Conservation (phyloP, 2,888 invertebrate genomes). For the Mantis religiosa region DNA sequence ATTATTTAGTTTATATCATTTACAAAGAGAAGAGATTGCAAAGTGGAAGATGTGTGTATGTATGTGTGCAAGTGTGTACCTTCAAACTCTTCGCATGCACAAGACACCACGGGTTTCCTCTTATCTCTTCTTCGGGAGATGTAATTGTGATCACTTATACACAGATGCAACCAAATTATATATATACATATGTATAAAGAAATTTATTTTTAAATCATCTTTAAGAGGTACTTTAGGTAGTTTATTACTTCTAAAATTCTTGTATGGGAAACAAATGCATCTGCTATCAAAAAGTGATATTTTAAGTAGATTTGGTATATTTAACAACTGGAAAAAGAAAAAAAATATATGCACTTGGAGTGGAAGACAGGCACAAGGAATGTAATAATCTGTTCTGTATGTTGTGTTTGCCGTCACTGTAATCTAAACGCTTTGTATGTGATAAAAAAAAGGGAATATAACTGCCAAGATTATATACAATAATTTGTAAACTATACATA, state of each 20-base stretch:
- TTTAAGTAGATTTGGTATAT: slow-evolving; percentile 23
- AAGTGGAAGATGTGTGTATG: slow-evolving; percentile 1
- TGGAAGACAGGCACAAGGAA: not conserved
- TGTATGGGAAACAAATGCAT: not conserved
- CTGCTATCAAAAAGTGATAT: slow-evolving; percentile 23
- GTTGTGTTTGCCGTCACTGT: slow-evolving; percentile 2
- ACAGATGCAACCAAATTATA: not conserved
- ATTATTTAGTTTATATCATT: slow-evolving; percentile 30
- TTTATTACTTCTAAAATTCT: not conserved
- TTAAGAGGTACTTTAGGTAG: slow-evolving; percentile 1
- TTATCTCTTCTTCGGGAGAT: not conserved
- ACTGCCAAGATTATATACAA: slow-evolving; percentile 2
- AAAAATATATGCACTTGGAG: not conserved
- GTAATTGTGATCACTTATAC: slow-evolving; percentile 4
- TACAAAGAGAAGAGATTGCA: slow-evolving; percentile 20
- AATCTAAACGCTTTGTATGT: not conserved
- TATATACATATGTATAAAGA: not conserved
- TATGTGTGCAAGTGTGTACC: not conserved
- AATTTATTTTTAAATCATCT: not conserved
- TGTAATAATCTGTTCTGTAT: slow-evolving; percentile 18
- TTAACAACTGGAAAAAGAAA: not conserved
- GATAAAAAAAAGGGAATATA: slow-evolving; percentile 1
- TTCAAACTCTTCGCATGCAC: slow-evolving; percentile 2
- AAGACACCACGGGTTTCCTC: slow-evolving; percentile 22
- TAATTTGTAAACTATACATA: slow-evolving; percentile 14